These are phyloP conservation scores for Australoheros scitulus DNA, from an alignment of 2,113 vertebrate genomes.

Conservation along the genomic window DNA sequence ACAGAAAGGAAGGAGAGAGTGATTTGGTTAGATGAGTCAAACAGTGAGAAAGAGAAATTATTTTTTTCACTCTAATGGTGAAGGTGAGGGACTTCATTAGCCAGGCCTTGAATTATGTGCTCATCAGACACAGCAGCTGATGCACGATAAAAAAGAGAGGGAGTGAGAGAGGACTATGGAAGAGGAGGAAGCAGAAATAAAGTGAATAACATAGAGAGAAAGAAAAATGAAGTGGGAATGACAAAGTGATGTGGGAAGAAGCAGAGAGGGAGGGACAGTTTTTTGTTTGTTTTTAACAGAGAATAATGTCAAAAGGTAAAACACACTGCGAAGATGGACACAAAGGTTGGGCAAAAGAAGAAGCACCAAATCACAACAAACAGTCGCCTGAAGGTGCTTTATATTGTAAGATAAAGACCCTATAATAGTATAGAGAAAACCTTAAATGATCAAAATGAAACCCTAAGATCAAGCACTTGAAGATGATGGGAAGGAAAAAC, in stretches of 20 bases:
- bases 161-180: slow-evolving; percentile 27
- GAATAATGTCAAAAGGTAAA: neutral
- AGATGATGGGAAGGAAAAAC: too few species aligned
- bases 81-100: slow-evolving; percentile 73
- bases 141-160: slow-evolving; percentile 62
- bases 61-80: slow-evolving; percentile 66
- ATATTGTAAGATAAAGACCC: too few species aligned
- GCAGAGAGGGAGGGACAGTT: neutral
- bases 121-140: slow-evolving; percentile 66
- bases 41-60: slow-evolving; percentile 36
- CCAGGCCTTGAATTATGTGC: slow-evolving; percentile 65
- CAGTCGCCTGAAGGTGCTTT: neutral
- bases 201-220: slow-evolving; percentile 13
- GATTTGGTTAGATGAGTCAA: slow-evolving; percentile 19
- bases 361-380: neutral
- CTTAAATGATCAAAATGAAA: too few species aligned
- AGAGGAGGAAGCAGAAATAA: slow-evolving; percentile 31
- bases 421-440: too few species aligned
- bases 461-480: too few species aligned
- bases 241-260: neutral
- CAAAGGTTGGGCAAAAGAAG: accelerated
- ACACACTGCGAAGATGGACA: neutral
- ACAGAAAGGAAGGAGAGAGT: neutral
- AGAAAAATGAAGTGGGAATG: slow-evolving; percentile 34
- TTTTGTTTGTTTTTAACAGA: neutral